phyloP scores from a whole-genome alignment of 2,113 vertebrate genomes.

The Cettia cetti region DNA sequence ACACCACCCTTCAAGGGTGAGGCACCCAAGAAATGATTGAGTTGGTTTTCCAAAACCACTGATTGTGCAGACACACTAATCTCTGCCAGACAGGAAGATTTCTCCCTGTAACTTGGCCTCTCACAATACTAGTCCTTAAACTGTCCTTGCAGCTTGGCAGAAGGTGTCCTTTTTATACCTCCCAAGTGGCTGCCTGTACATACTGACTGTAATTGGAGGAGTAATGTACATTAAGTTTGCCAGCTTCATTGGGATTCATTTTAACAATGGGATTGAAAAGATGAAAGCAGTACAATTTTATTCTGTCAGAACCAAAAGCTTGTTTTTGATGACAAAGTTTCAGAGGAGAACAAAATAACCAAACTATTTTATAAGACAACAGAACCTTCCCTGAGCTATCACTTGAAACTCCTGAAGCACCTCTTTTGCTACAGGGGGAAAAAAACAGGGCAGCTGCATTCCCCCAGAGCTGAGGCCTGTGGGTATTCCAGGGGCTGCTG shows the following conservation, averaged over 20 bases:
- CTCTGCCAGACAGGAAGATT: background rate
- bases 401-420: background rate
- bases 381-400: background rate
- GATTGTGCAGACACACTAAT: background rate
- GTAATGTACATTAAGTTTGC: background rate
- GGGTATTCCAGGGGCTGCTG: background rate
- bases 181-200: background rate
- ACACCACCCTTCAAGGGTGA: background rate
- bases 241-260: slow-evolving; percentile 10
- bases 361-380: background rate
- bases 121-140: background rate
- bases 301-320: background rate
- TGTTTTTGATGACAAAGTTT: background rate
- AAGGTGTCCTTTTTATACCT: background rate
- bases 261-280: slow-evolving; percentile 13
- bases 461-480: background rate
- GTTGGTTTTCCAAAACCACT: background rate
- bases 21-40: background rate
- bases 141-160: slow-evolving; percentile 17
- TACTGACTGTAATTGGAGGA: background rate
- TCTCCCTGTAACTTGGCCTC: background rate
- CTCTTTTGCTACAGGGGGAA: background rate
- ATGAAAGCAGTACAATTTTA: background rate
- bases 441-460: background rate
- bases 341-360: background rate